Base-by-base conservation (phyloP, 2,113 vertebrate species). In the Fulica atra region DNA sequence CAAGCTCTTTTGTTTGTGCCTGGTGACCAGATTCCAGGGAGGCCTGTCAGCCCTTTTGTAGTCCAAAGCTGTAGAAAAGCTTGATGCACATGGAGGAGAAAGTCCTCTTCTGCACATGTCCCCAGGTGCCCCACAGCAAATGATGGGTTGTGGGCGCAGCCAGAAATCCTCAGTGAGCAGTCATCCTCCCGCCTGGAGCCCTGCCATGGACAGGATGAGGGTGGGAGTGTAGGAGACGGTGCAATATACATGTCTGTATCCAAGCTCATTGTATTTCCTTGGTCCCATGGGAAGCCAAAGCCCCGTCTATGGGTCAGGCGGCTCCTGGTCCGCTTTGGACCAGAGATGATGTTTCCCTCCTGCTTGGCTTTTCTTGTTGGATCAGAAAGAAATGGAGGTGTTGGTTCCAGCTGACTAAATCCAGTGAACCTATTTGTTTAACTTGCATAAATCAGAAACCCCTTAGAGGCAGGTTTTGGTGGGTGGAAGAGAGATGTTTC, bases 301-400 rank as follows among this genome's bases (percentile, higher is more conserved):
- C 10, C 36, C 13, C 20, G 44, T 11, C 1, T 2, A 6, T 53
- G 33, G 28, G 7, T 8, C 1, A 1, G 13, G 36, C 4, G 5
- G 15, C 21, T 86, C 28, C 21, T 33, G 6, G 35, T 44, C 42
- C 56, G 1, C 42, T 57, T 74, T 26, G 16, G 50, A 26, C 38
- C 0, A 1, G 17, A 12, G 18, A 48, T 1, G 1, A 26, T 0
- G 0, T 51, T 79, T 69, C 79, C 33, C 44, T 89, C 24, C 50
- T 60, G 26, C 38, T 76, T 77, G 66, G 7, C 36, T 71, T 65
- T 84, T 86, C 36, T 36, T 57, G n/a, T 21, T 51, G 54, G 28
- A 31, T 14, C 14, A 0, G 2, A 38, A 76, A 61, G 40, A 79
- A 54, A 18, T 6, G 9, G 53, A 72, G 15, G 3, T 65, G 26